Conservation (phyloP, 1,140 invertebrate genomes). For the Tetraneura akinire region DNA sequence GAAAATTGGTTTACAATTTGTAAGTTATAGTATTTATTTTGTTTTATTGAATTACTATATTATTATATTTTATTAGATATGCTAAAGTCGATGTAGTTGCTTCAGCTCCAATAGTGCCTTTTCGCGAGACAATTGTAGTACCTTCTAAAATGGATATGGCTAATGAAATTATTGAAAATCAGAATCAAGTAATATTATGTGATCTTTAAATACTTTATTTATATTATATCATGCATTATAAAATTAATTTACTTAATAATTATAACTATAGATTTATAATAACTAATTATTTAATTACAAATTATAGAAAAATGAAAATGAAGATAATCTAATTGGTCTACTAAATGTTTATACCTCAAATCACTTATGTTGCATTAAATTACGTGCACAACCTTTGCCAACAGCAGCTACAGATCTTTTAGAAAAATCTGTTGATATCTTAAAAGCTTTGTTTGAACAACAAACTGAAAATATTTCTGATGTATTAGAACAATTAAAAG, state of each 20-base stretch:
- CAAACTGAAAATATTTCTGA: not conserved
- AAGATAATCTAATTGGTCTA: conserved; percentile 59
- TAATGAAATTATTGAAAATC: conserved; percentile 73
- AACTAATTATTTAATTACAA: not conserved
- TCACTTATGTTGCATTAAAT: conserved; percentile 71
- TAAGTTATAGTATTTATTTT: too few species aligned
- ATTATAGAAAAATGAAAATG: conserved; percentile 26
- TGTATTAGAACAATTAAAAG: conserved; percentile 54
- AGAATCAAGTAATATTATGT: conserved; percentile 31
- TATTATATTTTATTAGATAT: conserved; percentile 61
- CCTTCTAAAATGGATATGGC: conserved; percentile 85
- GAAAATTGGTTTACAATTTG: too few species aligned
- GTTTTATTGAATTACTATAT: too few species aligned
- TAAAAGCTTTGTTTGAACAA: conserved; percentile 60
- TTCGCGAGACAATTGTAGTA: conserved; percentile 88
- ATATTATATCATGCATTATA: too few species aligned
- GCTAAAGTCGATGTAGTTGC: conserved; percentile 87
- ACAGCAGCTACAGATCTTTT: conserved; percentile 71
- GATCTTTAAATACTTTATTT: too few species aligned
- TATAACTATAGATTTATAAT: not conserved
- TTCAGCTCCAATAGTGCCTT: conserved; percentile 94
- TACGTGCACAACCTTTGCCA: conserved; percentile 80
- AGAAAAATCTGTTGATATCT: conserved; percentile 64
- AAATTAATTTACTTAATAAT: not conserved
- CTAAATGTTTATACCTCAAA: conserved; percentile 72